These are phyloP conservation scores for Pipa parva DNA, from an alignment of 2,113 vertebrate genomes.

Conservation along the genomic window DNA sequence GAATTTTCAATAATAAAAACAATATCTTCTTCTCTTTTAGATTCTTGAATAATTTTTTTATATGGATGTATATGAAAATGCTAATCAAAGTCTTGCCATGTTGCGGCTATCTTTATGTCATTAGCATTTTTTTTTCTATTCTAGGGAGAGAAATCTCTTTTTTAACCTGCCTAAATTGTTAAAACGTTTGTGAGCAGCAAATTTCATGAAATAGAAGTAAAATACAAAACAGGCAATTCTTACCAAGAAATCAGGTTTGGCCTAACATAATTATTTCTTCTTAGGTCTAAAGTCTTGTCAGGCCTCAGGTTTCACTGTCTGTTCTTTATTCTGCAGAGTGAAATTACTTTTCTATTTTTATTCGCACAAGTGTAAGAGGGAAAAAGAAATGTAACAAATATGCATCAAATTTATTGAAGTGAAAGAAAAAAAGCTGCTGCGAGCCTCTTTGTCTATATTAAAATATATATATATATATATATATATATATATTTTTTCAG, in stretches of 20 bases:
- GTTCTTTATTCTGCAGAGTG: neutral
- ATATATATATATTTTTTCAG: too few relatives aligned
- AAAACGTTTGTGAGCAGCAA: constrained; percentile 9
- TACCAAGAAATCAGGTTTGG: neutral
- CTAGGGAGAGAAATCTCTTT: constrained; percentile 1
- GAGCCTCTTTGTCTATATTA: too few relatives aligned
- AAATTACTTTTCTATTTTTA: constrained; percentile 10
- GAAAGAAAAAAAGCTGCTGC: too few relatives aligned
- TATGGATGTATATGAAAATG: too few relatives aligned
- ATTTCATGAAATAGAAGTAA: constrained; percentile 9
- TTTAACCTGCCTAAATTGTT: constrained; percentile 22
- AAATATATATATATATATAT: too few relatives aligned
- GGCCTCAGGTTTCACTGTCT: neutral
- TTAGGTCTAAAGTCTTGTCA: constrained; percentile 8
- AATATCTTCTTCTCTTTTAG: too few relatives aligned
- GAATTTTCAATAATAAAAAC: too few relatives aligned
- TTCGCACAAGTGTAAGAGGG: neutral
- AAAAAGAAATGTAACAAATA: neutral
- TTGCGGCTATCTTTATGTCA: constrained; percentile 19
- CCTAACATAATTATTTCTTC: constrained; percentile 2
- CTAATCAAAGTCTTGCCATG: too few relatives aligned
- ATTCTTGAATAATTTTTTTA: too few relatives aligned
- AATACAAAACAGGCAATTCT: constrained; percentile 11
- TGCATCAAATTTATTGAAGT: neutral
- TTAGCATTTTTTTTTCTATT: constrained; percentile 9